These are phyloP conservation scores for Vombatus ursinus DNA, from an alignment of 2,113 vertebrate species.

Conservation along the genomic window DNA sequence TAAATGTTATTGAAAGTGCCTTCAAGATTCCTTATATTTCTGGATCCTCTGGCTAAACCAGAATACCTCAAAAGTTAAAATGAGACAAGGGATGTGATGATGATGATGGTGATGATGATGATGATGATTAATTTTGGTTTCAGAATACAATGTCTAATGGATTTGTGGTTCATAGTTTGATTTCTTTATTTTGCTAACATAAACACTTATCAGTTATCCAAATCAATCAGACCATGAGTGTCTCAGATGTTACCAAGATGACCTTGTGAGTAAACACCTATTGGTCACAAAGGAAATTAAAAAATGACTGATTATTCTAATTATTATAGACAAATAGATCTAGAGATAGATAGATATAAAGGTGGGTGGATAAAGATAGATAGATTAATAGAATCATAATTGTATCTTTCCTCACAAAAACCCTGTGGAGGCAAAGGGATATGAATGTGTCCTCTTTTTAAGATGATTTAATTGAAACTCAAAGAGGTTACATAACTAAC, in stretches of 20 bases:
- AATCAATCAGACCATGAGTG: neutral
- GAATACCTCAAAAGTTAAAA: neutral
- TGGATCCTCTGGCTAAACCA: neutral
- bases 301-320: neutral
- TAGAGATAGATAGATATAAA: neutral
- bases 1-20: constrained; percentile 22
- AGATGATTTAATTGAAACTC: neutral
- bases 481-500: neutral
- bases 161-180: neutral
- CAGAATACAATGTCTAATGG: neutral
- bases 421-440: neutral
- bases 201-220: neutral
- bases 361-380: neutral
- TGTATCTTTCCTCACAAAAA: neutral
- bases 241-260: neutral
- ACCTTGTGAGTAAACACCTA: neutral
- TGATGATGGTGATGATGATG: neutral
- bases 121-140: neutral
- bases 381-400: neutral
- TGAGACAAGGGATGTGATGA: neutral
- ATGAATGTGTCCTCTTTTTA: neutral
- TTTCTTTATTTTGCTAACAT: neutral
- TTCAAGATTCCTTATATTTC: neutral
- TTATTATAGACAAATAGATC: neutral
- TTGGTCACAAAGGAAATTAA: neutral